Percentiles rank a stretch among this genome's conserved stretches.
Evolutionary conservation across 2,888 invertebrate genomes (phyloP).

Genomic region (Athalia cordata): DNA sequence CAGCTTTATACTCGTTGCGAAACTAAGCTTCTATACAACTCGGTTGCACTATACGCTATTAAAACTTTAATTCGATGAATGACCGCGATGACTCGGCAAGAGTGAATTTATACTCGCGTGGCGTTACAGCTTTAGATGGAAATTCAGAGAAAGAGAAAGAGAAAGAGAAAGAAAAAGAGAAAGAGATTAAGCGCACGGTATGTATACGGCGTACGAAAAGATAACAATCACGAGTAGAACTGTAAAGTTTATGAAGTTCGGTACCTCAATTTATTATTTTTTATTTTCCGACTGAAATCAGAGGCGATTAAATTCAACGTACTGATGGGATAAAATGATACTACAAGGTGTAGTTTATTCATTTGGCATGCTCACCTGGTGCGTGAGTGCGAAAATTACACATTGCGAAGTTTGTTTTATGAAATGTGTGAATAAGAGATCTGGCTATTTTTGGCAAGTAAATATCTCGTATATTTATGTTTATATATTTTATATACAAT

Average conservation of each 20-base stretch:
- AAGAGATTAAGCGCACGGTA: too few relatives aligned
- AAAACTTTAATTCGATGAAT: conserved; percentile 16
- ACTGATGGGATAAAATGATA: not conserved
- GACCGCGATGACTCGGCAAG: not conserved
- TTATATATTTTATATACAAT: not conserved
- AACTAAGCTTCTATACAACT: conserved; percentile 27
- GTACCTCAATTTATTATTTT: too few relatives aligned
- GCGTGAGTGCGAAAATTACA: conserved; percentile 9
- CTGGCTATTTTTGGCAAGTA: conserved; percentile 5
- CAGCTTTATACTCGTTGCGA: conserved; percentile 46
- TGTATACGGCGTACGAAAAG: too few relatives aligned
- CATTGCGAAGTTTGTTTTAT: conserved; percentile 18
- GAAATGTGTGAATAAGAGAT: conserved; percentile 27
- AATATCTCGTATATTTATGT: not conserved
- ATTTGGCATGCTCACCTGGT: conserved; percentile 8
- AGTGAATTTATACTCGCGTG: not conserved
- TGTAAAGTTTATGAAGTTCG: too few relatives aligned
- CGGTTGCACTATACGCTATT: not conserved
- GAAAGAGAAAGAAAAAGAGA: not conserved
- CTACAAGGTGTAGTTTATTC: not conserved
- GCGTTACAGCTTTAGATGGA: conserved; percentile 1
- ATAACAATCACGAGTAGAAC: too few relatives aligned
- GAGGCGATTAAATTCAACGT: too few relatives aligned
- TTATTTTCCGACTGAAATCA: too few relatives aligned
- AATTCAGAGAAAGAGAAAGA: not conserved